Conservation (phyloP, 2,113 vertebrate genomes). For the Peromyscus leucopus region DNA sequence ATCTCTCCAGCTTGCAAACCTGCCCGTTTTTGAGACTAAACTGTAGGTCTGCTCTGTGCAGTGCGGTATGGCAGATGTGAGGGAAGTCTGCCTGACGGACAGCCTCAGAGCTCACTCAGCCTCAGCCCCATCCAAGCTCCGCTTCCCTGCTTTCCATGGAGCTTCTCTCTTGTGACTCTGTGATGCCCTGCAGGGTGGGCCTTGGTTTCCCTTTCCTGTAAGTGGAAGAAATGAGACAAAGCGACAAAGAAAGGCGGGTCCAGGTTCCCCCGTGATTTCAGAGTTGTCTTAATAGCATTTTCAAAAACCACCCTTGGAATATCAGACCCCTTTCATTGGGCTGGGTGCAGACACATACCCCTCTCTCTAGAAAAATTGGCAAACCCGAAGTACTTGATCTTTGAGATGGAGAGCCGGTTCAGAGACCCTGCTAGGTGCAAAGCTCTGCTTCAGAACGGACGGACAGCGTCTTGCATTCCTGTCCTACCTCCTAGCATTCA, state of each 20-base stretch:
- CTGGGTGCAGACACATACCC: accelerated
- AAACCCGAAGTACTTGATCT: not conserved
- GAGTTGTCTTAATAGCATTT: not conserved
- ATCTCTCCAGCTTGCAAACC: not conserved
- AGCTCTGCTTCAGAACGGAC: not conserved
- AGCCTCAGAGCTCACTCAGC: not conserved
- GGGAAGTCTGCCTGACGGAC: too few relatives aligned
- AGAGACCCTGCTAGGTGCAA: not conserved
- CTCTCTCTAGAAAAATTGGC: not conserved
- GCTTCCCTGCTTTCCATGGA: not conserved
- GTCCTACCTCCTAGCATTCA: not conserved
- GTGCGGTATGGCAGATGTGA: not conserved
- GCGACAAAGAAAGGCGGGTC: not conserved
- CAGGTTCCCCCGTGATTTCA: accelerated
- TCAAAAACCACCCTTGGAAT: not conserved
- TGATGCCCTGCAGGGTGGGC: accelerated
- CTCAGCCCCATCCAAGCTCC: too few relatives aligned
- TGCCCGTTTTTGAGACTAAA: not conserved
- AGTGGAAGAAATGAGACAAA: not conserved
- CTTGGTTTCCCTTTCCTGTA: not conserved
- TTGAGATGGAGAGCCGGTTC: not conserved
- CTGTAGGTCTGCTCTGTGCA: not conserved
- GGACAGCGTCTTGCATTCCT: not conserved
- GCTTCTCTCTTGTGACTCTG: not conserved
- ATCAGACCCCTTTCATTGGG: not conserved